These are phyloP conservation scores for Stigmatopora nigra DNA, from an alignment of 2,113 vertebrate species.

Conservation along the genomic window DNA sequence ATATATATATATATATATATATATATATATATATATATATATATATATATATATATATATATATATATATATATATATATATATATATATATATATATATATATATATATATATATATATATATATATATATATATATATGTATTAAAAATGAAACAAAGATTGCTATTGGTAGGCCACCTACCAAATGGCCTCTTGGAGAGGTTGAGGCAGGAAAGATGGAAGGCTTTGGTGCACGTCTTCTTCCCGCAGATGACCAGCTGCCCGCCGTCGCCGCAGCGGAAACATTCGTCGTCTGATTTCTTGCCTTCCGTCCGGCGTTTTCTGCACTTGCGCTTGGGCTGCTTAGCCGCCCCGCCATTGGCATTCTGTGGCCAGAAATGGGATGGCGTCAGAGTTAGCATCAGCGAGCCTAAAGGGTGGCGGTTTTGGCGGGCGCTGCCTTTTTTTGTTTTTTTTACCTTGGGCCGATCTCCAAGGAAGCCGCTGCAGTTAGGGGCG, in stretches of 20 bases:
- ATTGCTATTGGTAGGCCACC: slow-evolving; percentile 24
- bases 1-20: too few relatives aligned
- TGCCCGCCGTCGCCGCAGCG: slow-evolving; percentile 92
- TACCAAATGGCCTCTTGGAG: slow-evolving; percentile 93
- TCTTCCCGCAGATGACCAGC: slow-evolving; percentile 88
- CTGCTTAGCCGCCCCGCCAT: slow-evolving; percentile 76
- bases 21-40: too few relatives aligned
- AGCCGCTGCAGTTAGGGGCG: slow-evolving; percentile 95
- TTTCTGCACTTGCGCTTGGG: slow-evolving; percentile 83
- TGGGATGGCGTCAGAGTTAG: too few relatives aligned
- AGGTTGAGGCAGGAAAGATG: slow-evolving; percentile 90
- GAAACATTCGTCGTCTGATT: slow-evolving; percentile 93
- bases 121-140: too few relatives aligned
- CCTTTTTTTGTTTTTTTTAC: slow-evolving; percentile 51
- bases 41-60: too few relatives aligned
- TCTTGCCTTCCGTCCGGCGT: slow-evolving; percentile 69
- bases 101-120: too few relatives aligned
- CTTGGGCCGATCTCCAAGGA: slow-evolving; percentile 95
- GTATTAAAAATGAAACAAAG: not conserved
- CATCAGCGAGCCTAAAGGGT: too few relatives aligned
- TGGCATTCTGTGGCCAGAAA: slow-evolving; percentile 51
- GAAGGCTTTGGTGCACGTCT: slow-evolving; percentile 92
- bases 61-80: too few relatives aligned
- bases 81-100: too few relatives aligned
- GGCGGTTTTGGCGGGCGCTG: not conserved